These are phyloP conservation scores for Dromococcyx pavoninus DNA, from an alignment of 2,797 vertebrate genomes.

Conservation along the genomic window DNA sequence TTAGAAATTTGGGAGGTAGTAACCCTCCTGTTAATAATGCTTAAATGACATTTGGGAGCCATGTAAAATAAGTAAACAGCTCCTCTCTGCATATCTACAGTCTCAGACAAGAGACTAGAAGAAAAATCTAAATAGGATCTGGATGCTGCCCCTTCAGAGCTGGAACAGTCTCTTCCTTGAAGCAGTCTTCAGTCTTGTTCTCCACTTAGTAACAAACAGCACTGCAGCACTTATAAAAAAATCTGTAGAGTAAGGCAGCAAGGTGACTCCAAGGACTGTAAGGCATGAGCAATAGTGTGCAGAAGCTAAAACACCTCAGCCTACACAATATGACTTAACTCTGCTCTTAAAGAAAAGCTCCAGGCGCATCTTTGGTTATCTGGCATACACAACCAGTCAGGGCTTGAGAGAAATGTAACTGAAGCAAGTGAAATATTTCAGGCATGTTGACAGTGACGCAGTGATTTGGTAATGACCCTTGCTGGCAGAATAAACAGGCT, in stretches of 20 bases:
- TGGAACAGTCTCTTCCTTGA: not conserved
- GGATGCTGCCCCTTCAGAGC: not conserved
- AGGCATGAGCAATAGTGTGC: constrained; percentile 27
- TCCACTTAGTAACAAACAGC: constrained; percentile 33
- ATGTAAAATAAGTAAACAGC: constrained; percentile 52
- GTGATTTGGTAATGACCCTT: constrained; percentile 3
- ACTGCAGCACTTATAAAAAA: constrained; percentile 1
- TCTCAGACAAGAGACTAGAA: not conserved
- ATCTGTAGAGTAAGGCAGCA: constrained; percentile 23
- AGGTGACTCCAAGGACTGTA: constrained; percentile 56
- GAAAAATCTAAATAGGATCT: not conserved
- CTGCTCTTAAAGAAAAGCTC: constrained; percentile 24
- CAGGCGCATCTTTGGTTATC: constrained; percentile 2
- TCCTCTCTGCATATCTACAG: not conserved
- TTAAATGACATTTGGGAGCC: constrained; percentile 40
- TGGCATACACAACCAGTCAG: not conserved
- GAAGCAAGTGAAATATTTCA: constrained; percentile 36
- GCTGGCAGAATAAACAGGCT: not conserved
- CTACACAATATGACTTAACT: constrained; percentile 23
- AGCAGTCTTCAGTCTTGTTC: not conserved
- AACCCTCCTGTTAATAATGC: constrained; percentile 53
- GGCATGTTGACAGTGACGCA: not conserved
- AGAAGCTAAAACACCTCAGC: constrained; percentile 48
- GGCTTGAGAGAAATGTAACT: constrained; percentile 8
- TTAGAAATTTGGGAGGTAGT: constrained; percentile 57